These are phyloP conservation scores for Cylindroiulus punctatus DNA, from an alignment of 2,888 invertebrate species.

Conservation along the genomic window DNA sequence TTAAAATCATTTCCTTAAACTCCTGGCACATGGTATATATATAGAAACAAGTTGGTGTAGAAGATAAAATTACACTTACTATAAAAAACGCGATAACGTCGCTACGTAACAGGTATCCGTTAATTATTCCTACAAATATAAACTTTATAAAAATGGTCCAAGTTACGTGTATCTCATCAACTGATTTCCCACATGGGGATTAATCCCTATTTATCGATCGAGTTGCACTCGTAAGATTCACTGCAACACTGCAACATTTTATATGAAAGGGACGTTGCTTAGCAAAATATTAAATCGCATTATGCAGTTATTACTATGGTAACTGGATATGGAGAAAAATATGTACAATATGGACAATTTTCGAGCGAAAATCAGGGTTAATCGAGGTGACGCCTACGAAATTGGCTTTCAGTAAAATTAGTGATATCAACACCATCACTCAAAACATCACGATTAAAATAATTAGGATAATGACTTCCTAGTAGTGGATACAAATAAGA, in stretches of 20 bases:
- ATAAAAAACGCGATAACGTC: neutral
- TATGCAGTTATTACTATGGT: slow-evolving; percentile 3
- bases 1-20: neutral
- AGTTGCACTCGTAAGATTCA: neutral
- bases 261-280: slow-evolving; percentile 22
- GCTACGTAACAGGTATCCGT: neutral
- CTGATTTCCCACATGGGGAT: neutral
- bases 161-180: neutral
- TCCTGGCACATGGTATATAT: neutral
- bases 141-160: neutral
- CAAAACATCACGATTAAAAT: too few species aligned
- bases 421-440: too few species aligned
- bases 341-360: neutral
- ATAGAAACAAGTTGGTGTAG: neutral
- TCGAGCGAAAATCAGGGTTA: neutral
- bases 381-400: neutral
- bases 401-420: neutral
- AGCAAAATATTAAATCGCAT: slow-evolving; percentile 26
- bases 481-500: too few species aligned
- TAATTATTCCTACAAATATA: neutral
- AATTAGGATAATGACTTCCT: too few species aligned
- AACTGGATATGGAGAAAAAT: neutral
- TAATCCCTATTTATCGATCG: slow-evolving; percentile 29
- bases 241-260: slow-evolving; percentile 9
- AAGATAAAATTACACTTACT: neutral